Evolutionary conservation across 2,113 vertebrate species (phyloP).

Genomic region (Lepidothrix coronata): DNA sequence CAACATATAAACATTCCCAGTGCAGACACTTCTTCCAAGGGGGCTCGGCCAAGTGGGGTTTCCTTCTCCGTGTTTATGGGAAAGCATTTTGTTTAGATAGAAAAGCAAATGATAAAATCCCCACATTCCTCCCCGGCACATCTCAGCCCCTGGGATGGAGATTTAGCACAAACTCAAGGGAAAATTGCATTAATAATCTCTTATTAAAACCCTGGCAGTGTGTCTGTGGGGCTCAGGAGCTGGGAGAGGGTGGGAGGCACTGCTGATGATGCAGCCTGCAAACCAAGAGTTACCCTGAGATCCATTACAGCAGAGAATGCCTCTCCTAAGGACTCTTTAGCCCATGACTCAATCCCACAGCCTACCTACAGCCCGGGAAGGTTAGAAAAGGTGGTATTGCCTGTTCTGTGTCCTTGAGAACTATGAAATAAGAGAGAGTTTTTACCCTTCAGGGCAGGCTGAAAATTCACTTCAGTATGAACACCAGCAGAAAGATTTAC

Average conservation of each 20-base stretch:
- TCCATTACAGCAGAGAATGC: neutral
- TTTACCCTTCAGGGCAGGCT: neutral
- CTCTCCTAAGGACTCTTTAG: neutral
- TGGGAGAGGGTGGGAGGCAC: neutral
- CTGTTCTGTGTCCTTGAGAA: neutral
- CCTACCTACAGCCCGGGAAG: neutral
- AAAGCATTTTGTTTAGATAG: slow-evolving; percentile 61
- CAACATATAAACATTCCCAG: slow-evolving; percentile 56
- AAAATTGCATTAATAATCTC: neutral
- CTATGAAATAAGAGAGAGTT: neutral
- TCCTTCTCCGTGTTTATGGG: slow-evolving; percentile 44
- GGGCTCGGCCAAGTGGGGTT: slow-evolving; percentile 33
- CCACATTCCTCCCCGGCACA: neutral
- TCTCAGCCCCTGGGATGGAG: neutral
- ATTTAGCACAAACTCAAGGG: neutral
- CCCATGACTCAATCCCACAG: neutral
- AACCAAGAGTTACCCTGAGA: neutral
- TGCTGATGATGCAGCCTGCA: neutral
- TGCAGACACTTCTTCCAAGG: slow-evolving; percentile 12
- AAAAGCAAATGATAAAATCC: slow-evolving; percentile 4
- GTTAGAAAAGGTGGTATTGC: neutral
- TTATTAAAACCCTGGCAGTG: neutral
- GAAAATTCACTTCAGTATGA: neutral
- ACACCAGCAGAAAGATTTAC: neutral
- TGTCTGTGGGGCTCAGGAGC: neutral